Conservation (phyloP, 2,113 vertebrate species). For the Tringa solitaria region DNA sequence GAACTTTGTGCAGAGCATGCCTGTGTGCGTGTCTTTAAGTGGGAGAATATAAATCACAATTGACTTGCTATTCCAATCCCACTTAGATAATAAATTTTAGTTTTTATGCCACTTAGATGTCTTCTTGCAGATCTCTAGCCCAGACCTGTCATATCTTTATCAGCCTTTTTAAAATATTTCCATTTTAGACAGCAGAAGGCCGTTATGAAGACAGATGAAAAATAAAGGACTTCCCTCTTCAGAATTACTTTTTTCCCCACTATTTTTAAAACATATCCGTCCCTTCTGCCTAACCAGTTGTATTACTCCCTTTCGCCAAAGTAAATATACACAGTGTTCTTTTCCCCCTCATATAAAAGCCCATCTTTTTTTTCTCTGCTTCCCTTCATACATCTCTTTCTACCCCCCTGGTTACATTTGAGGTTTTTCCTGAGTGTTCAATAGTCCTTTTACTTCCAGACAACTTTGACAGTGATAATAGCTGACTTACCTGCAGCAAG, state of each 20-base stretch:
- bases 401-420: not conserved
- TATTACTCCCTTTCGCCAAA: rapidly evolving
- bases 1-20: not conserved
- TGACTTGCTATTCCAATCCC: not conserved
- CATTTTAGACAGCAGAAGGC: not conserved
- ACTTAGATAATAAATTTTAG: not conserved
- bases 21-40: rapidly evolving
- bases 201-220: not conserved
- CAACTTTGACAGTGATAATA: not conserved
- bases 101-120: not conserved
- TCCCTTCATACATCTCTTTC: not conserved
- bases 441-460: not conserved
- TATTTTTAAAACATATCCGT: not conserved
- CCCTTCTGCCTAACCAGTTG: not conserved
- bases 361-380: not conserved
- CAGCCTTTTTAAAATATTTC: not conserved
- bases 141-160: not conserved
- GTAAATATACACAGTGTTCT: not conserved
- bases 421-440: not conserved
- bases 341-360: not conserved
- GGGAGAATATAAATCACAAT: not conserved
- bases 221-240: not conserved
- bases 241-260: not conserved
- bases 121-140: not conserved
- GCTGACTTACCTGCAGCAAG: not conserved